A percentile compares a stretch with the other conserved stretches of the same genome.
Evolutionary conservation across 2,888 invertebrate species (phyloP).

Genomic region (Leptinotarsa rubiginosa): DNA sequence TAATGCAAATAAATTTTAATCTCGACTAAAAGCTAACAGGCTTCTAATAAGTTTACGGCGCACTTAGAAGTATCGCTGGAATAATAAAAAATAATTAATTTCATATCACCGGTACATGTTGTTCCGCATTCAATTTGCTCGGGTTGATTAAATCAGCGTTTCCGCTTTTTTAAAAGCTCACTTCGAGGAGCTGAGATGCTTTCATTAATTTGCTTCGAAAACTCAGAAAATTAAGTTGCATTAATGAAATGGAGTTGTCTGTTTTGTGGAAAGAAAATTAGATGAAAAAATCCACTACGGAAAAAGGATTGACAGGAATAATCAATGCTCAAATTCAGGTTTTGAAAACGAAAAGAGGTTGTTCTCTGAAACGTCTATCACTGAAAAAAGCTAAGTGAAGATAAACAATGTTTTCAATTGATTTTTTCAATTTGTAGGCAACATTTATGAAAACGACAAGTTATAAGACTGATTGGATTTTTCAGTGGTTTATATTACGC

Average conservation of each 20-base stretch:
- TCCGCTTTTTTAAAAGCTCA: slow-evolving; percentile 21
- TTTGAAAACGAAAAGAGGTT: too few relatives aligned
- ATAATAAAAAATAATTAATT: slow-evolving; percentile 53
- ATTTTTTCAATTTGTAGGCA: too few relatives aligned
- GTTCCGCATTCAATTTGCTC: slow-evolving; percentile 31
- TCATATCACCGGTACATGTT: slow-evolving; percentile 41
- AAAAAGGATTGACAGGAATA: too few relatives aligned
- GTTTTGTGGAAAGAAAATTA: too few relatives aligned
- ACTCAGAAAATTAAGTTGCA: not conserved
- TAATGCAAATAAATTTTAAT: slow-evolving; percentile 62
- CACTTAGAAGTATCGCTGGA: slow-evolving; percentile 50
- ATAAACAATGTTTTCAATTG: too few relatives aligned
- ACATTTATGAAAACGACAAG: too few relatives aligned
- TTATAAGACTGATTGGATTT: too few relatives aligned
- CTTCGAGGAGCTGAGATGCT: not conserved
- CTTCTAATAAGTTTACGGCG: slow-evolving; percentile 55
- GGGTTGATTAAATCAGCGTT: slow-evolving; percentile 32
- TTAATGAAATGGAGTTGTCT: not conserved
- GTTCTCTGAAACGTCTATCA: too few relatives aligned
- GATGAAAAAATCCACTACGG: too few relatives aligned
- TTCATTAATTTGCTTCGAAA: not conserved
- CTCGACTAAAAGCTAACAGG: slow-evolving; percentile 59
- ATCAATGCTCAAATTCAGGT: too few relatives aligned
- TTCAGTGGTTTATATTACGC: too few relatives aligned
- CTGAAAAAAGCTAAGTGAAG: too few relatives aligned